Evolutionary conservation across 2,888 invertebrate species (phyloP).

Genomic region (Caenorhabditis sp.): DNA sequence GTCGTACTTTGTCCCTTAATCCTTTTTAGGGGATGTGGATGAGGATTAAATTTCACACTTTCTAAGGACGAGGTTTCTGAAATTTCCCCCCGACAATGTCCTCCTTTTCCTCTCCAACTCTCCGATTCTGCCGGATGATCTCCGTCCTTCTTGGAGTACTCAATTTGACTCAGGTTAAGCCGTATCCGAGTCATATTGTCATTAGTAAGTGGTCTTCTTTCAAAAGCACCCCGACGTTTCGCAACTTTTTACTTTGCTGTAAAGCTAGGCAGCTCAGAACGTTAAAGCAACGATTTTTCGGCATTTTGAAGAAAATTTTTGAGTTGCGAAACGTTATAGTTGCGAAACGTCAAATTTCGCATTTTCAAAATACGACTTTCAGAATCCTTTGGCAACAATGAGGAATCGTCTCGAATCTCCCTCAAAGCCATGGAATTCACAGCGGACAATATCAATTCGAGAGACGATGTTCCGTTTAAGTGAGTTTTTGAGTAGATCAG

Average conservation of each 20-base stretch:
- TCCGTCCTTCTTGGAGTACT: conserved; percentile 39
- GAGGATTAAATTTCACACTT: conserved; percentile 8
- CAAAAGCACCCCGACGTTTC: too few relatives aligned
- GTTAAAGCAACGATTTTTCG: too few relatives aligned
- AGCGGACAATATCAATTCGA: conserved; percentile 69
- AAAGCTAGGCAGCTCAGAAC: too few relatives aligned
- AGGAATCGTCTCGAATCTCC: conserved; percentile 68
- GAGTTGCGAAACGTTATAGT: too few relatives aligned
- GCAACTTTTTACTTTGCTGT: too few relatives aligned
- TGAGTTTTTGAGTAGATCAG: conserved; percentile 29
- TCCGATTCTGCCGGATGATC: conserved; percentile 15
- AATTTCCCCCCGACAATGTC: background rate
- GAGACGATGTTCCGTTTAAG: conserved; percentile 74
- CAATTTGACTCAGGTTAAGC: conserved; percentile 49
- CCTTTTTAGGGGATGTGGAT: background rate
- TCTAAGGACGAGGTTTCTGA: background rate
- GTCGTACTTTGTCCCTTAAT: conserved; percentile 16
- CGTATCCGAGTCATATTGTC: conserved; percentile 67
- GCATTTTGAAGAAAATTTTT: too few relatives aligned
- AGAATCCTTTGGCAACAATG: conserved; percentile 79
- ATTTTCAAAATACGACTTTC: conserved; percentile 27
- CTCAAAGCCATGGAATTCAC: conserved; percentile 71
- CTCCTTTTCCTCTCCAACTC: conserved; percentile 5
- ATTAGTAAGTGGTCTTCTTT: too few relatives aligned
- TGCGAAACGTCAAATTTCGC: too few relatives aligned